A percentile compares a stretch with the other conserved stretches of the same genome.
phyloP scores from a whole-genome alignment of 2,113 vertebrate genomes.

The Tachuris rubrigastra region DNA sequence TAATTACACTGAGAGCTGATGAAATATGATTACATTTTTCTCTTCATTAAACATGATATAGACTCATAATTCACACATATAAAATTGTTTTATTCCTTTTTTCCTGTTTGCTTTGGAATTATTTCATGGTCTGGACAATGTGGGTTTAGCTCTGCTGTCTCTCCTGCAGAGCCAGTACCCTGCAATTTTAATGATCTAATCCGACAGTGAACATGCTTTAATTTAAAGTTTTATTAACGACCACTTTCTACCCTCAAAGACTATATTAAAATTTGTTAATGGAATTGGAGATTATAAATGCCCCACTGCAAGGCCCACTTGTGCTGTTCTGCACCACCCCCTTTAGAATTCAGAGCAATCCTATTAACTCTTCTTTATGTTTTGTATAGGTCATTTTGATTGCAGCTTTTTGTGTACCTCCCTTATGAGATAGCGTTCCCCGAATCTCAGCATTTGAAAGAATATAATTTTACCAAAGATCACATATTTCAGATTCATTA shows the following conservation, averaged over 20 bases:
- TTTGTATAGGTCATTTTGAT: slow-evolving; percentile 61
- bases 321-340: slow-evolving; percentile 14
- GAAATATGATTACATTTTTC: slow-evolving; percentile 64
- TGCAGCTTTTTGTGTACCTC: slow-evolving; percentile 48
- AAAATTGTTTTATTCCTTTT: slow-evolving; percentile 50
- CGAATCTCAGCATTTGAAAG: not conserved
- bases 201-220: slow-evolving; percentile 60
- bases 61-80: slow-evolving; percentile 47
- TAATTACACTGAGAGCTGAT: not conserved
- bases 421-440: slow-evolving; percentile 25
- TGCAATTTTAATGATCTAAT: slow-evolving; percentile 71
- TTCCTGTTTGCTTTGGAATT: slow-evolving; percentile 60
- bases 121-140: not conserved
- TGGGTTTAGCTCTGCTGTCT: slow-evolving; percentile 15
- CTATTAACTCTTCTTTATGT: slow-evolving; percentile 61
- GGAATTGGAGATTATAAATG: slow-evolving; percentile 60
- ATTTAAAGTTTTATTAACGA: slow-evolving; percentile 74
- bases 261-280: slow-evolving; percentile 68
- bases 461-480: slow-evolving; percentile 47
- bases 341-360: slow-evolving; percentile 59
- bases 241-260: slow-evolving; percentile 66
- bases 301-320: slow-evolving; percentile 54
- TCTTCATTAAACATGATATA: slow-evolving; percentile 61
- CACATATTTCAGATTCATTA: slow-evolving; percentile 37
- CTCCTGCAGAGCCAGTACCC: slow-evolving; percentile 32